Percentiles rank a stretch among this genome's conserved stretches.
Conservation (phyloP, 2,113 vertebrate genomes). For the Podarcis cretensis region DNA sequence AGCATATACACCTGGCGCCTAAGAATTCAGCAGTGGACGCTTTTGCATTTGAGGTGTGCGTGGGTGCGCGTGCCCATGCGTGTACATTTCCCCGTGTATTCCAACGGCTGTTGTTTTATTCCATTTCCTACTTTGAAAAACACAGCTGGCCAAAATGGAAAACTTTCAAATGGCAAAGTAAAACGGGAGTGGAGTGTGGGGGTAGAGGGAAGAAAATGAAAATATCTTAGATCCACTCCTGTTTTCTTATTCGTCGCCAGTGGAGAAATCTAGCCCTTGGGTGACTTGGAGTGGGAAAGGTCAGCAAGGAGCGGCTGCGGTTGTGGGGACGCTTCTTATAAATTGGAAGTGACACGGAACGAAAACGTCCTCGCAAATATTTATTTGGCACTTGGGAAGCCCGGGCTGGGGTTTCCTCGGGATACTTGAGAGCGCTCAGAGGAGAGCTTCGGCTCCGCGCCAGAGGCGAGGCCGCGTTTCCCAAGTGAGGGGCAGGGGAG, state of each 20-base stretch:
- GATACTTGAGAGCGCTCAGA: constrained; percentile 16
- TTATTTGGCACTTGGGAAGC: background rate
- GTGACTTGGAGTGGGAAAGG: background rate
- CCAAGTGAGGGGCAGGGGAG: background rate
- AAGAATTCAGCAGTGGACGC: background rate
- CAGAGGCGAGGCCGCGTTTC: background rate
- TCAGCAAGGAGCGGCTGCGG: background rate
- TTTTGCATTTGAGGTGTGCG: background rate
- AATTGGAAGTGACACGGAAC: background rate
- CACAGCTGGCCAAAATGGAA: background rate
- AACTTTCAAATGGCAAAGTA: background rate
- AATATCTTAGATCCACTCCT: no score
- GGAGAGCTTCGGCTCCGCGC: constrained; percentile 46
- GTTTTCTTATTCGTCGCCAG: background rate
- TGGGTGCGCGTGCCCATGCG: background rate
- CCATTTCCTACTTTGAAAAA: background rate
- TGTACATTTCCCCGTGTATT: background rate
- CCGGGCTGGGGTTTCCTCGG: background rate
- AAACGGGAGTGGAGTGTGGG: no score
- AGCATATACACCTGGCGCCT: background rate
- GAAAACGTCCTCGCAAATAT: background rate
- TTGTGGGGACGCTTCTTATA: background rate
- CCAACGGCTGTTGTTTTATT: no score
- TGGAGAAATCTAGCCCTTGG: background rate
- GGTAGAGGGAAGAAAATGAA: background rate